Conservation (phyloP, 1,140 invertebrate species). For the Chironomus striatipennis region DNA sequence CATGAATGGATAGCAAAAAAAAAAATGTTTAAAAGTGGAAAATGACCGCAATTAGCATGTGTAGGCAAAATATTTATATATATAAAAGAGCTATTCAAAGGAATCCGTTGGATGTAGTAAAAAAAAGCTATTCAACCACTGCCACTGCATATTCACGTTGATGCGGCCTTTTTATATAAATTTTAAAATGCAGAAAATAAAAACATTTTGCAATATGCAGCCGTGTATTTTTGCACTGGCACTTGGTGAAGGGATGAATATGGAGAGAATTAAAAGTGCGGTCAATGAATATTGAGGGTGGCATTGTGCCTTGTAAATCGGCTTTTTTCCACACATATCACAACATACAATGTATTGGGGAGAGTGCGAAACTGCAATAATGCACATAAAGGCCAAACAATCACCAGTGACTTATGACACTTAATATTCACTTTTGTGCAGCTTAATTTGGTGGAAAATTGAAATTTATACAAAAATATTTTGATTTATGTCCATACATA, state of each 20-base stretch:
- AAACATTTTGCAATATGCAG: neutral
- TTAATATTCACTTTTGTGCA: conserved; percentile 13
- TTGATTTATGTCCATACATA: neutral
- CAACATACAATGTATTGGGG: neutral
- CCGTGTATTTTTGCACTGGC: too few species aligned
- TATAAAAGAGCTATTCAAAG: neutral
- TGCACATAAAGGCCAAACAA: neutral
- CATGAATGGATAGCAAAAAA: neutral
- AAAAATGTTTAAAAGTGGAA: neutral
- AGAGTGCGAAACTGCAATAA: neutral
- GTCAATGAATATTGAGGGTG: neutral
- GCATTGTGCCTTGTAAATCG: neutral
- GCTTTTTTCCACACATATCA: neutral
- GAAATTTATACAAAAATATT: neutral
- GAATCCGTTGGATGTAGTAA: neutral
- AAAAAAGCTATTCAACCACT: neutral
- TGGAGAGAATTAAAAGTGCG: neutral
- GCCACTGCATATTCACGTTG: too few species aligned
- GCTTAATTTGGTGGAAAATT: conserved; percentile 13
- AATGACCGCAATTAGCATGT: conserved; percentile 22
- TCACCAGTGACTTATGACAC: neutral
- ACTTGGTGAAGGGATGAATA: neutral
- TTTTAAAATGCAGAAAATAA: neutral
- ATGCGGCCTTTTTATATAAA: neutral
- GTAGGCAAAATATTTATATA: neutral